A percentile compares a stretch with the other conserved stretches of the same genome.
These are phyloP conservation scores for Nemurella pictetii DNA, from an alignment of 2,888 invertebrate species.

Conservation along the genomic window DNA sequence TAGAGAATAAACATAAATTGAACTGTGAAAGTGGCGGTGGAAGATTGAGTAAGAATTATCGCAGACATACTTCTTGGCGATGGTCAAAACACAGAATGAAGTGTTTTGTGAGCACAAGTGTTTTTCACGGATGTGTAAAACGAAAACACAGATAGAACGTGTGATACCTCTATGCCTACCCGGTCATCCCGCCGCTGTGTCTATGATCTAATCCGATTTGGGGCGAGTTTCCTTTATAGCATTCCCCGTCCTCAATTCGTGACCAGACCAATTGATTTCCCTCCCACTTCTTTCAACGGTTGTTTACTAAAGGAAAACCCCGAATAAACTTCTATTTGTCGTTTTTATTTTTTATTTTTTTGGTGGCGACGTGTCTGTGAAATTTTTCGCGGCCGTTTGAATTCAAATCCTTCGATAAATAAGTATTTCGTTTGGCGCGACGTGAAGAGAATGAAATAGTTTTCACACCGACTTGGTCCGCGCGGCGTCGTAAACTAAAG, in stretches of 20 bases:
- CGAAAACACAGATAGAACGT: no score
- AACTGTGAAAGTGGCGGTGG: no score
- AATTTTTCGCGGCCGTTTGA: neutral
- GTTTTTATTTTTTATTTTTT: neutral
- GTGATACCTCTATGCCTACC: no score
- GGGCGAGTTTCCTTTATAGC: neutral
- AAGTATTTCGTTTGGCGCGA: neutral
- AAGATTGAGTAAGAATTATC: no score
- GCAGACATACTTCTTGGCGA: no score
- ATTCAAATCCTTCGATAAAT: neutral
- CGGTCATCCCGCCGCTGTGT: neutral
- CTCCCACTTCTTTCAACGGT: neutral
- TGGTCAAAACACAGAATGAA: no score
- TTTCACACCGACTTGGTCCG: neutral
- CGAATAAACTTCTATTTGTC: neutral
- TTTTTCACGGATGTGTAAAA: no score
- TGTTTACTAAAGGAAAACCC: neutral
- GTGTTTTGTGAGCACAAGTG: no score
- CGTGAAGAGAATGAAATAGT: neutral
- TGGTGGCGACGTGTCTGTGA: neutral
- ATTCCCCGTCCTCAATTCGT: neutral
- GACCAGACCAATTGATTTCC: neutral
- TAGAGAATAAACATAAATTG: no score
- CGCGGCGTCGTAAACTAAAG: neutral
- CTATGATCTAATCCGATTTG: neutral